phyloP scores from a whole-genome alignment of 2,113 vertebrate species.

The Chamaea fasciata region DNA sequence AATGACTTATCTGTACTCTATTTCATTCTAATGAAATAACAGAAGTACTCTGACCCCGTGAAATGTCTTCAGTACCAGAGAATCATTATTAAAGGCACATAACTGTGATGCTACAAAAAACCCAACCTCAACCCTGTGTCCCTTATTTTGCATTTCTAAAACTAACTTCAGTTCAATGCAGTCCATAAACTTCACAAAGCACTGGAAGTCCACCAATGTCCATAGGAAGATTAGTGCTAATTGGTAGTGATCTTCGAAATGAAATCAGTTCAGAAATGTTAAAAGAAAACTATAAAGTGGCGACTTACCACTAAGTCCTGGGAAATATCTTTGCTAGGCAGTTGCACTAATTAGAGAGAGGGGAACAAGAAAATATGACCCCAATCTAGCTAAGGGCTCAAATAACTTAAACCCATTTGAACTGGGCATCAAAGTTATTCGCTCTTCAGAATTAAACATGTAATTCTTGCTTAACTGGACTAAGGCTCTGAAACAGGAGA shows the following conservation, averaged over 20 bases:
- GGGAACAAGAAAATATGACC: background rate
- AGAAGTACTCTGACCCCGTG: constrained; percentile 3
- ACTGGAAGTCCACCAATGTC: background rate
- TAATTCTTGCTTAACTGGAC: background rate
- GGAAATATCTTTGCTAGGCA: constrained; percentile 27
- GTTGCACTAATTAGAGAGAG: background rate
- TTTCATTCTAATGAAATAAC: constrained; percentile 53
- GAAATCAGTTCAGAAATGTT: constrained; percentile 18
- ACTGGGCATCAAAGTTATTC: background rate
- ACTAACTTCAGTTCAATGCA: background rate
- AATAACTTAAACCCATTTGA: background rate
- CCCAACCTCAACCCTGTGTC: background rate
- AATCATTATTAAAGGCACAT: constrained; percentile 7
- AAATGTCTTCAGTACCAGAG: background rate
- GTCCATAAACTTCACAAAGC: constrained; percentile 8
- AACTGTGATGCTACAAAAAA: background rate
- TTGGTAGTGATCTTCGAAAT: constrained; percentile 18
- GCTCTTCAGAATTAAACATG: background rate
- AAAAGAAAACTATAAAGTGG: constrained; percentile 8
- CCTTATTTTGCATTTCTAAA: constrained; percentile 16
- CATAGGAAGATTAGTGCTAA: constrained; percentile 37
- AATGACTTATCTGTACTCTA: constrained; percentile 14
- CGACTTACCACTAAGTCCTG: background rate
- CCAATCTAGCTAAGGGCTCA: background rate
- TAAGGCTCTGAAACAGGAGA: background rate